A percentile compares a stretch with the other conserved stretches of the same genome.
These are phyloP conservation scores for Salvelinus namaycush DNA, from an alignment of 2,113 vertebrate genomes.

Conservation along the genomic window DNA sequence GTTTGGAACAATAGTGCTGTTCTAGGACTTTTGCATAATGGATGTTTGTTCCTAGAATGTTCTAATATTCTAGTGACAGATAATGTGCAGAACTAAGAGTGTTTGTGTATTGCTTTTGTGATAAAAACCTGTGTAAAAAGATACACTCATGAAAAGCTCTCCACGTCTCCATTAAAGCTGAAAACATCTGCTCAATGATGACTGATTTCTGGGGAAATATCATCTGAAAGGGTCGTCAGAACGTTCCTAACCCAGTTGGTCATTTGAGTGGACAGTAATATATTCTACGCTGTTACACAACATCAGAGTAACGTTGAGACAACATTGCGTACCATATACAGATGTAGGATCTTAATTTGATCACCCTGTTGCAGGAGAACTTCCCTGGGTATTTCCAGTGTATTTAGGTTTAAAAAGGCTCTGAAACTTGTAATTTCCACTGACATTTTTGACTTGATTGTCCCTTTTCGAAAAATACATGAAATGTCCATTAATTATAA, in stretches of 20 bases:
- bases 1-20: neutral
- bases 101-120: neutral
- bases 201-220: neutral
- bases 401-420: too few relatives aligned
- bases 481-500: too few relatives aligned
- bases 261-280: neutral
- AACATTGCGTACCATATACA: conserved; percentile 16
- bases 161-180: neutral
- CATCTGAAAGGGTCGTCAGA: neutral
- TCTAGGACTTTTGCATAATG: neutral
- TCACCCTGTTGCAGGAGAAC: conserved; percentile 4
- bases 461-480: too few relatives aligned
- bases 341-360: too few relatives aligned
- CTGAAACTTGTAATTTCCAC: too few relatives aligned
- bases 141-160: neutral
- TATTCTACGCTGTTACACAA: neutral
- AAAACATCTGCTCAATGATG: neutral
- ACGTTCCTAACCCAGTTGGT: neutral
- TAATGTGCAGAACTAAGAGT: neutral
- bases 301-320: conserved; percentile 13
- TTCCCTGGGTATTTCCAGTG: too few relatives aligned
- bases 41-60: neutral
- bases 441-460: too few relatives aligned
- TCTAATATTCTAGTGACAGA: neutral
- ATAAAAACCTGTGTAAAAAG: neutral